phyloP scores from a whole-genome alignment of 2,797 vertebrate species.

The Podarcis siculus region DNA sequence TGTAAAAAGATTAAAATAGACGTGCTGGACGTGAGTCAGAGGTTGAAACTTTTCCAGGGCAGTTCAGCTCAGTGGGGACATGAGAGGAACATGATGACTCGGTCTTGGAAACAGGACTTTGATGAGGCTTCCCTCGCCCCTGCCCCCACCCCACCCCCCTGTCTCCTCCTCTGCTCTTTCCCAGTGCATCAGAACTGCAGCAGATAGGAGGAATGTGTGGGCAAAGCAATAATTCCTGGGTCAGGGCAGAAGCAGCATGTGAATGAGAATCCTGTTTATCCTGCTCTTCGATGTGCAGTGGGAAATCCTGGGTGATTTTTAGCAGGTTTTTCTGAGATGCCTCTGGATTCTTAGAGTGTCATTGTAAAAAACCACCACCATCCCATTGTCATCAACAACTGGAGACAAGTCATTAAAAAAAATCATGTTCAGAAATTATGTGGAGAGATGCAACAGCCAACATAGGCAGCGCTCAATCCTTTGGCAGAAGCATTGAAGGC shows the following conservation, averaged over 20 bases:
- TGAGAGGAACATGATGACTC: constrained; percentile 60
- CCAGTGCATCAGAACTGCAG: fast-evolving
- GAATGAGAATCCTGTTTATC: neutral
- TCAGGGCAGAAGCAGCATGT: no score
- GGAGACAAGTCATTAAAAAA: neutral
- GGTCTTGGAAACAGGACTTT: constrained; percentile 44
- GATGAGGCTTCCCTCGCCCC: constrained; percentile 12
- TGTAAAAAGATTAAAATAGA: constrained; percentile 71
- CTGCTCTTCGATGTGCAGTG: neutral
- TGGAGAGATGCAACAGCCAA: neutral
- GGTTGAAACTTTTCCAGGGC: constrained; percentile 71
- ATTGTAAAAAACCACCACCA: neutral
- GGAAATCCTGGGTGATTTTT: neutral
- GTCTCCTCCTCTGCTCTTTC: neutral
- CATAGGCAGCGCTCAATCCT: neutral
- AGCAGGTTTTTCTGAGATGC: neutral
- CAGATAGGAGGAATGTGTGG: neutral
- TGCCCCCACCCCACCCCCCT: neutral
- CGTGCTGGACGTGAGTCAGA: constrained; percentile 73
- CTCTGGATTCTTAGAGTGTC: neutral
- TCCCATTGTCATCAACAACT: no score
- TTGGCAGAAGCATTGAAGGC: neutral
- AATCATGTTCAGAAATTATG: neutral
- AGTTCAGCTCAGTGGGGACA: constrained; percentile 64
- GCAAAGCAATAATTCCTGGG: neutral